These are phyloP conservation scores for Probosciger aterrimus DNA, from an alignment of 2,113 vertebrate genomes.

Conservation along the genomic window DNA sequence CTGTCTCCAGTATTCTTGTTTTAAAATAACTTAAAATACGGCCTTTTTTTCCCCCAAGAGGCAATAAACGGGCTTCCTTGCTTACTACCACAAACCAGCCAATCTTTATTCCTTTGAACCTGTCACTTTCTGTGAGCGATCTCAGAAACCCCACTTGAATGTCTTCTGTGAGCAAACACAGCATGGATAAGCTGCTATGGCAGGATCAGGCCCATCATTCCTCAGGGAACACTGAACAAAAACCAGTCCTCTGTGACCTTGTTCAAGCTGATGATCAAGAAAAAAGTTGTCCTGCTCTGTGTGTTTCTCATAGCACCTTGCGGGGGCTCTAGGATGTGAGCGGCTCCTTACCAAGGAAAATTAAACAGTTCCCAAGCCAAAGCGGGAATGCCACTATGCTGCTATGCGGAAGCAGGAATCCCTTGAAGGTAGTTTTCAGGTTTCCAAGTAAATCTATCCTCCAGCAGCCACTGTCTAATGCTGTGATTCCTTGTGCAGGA, in stretches of 20 bases:
- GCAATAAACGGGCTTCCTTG: background rate
- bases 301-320: rapidly evolving
- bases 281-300: background rate
- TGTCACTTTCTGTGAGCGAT: background rate
- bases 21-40: background rate
- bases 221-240: background rate
- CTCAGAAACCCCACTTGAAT: rapidly evolving
- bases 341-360: background rate
- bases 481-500: background rate
- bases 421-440: background rate
- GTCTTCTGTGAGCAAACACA: background rate
- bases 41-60: background rate
- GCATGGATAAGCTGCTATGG: background rate
- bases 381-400: rapidly evolving
- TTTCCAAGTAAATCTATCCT: background rate
- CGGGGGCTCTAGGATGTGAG: background rate
- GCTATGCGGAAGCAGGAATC: background rate
- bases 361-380: background rate
- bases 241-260: background rate
- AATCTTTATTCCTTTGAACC: background rate
- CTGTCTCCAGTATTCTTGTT: background rate
- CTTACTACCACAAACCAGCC: background rate
- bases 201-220: background rate
- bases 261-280: background rate
- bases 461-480: background rate